Evolutionary conservation across 2,797 vertebrate species (phyloP).

Genomic region (Notamacropus eugenii): DNA sequence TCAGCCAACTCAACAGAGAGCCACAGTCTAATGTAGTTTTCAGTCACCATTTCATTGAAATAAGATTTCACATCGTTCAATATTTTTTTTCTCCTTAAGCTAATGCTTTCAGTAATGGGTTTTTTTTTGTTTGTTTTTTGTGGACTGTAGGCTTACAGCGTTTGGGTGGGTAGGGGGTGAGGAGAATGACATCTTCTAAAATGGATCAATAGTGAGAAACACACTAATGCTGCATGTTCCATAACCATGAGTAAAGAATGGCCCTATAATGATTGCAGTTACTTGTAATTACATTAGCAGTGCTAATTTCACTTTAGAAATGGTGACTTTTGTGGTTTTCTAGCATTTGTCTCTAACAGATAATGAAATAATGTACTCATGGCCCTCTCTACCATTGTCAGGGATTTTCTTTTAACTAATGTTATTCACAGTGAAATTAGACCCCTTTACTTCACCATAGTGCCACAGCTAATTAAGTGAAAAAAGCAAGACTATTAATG

Average conservation of each 20-base stretch:
- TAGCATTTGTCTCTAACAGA: constrained; percentile 77
- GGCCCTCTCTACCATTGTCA: constrained; percentile 71
- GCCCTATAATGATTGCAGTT: constrained; percentile 74
- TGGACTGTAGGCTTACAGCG: constrained; percentile 66
- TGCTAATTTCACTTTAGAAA: constrained; percentile 78
- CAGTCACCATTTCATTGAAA: constrained; percentile 70
- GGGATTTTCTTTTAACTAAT: constrained; percentile 55
- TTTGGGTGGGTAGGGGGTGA: constrained; percentile 39
- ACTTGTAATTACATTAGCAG: constrained; percentile 73
- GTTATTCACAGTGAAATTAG: constrained; percentile 71
- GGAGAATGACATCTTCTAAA: constrained; percentile 71
- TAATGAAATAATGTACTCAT: constrained; percentile 71
- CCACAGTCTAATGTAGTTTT: constrained; percentile 54
- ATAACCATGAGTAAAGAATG: constrained; percentile 71
- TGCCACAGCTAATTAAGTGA: constrained; percentile 58
- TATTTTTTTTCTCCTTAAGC: constrained; percentile 70
- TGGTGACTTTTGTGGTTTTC: constrained; percentile 76
- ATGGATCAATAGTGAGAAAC: constrained; percentile 75
- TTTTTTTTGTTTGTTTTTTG: constrained; percentile 44
- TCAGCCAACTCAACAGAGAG: constrained; percentile 51
- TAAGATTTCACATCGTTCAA: constrained; percentile 63
- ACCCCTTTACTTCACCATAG: constrained; percentile 59
- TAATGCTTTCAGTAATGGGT: constrained; percentile 59
- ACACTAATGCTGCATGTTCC: constrained; percentile 76
- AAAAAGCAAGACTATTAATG: constrained; percentile 17